A percentile compares a stretch with the other conserved stretches of the same genome.
phyloP scores from a whole-genome alignment of 2,888 invertebrate genomes.

The Lepetodrilus schrolli region DNA sequence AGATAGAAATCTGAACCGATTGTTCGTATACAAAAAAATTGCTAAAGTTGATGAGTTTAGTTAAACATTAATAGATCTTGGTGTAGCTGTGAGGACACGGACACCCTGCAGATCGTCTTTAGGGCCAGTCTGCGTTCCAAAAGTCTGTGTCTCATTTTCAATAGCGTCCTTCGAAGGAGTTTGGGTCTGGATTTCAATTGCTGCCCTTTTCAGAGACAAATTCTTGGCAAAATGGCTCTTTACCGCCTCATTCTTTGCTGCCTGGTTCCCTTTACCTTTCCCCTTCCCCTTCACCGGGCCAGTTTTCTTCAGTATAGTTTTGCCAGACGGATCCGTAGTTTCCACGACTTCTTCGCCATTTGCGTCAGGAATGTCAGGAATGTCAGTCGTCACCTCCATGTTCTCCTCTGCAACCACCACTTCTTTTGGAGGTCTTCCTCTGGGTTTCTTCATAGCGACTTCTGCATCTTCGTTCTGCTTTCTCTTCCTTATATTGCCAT shows the following conservation, averaged over 20 bases:
- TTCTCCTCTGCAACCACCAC: background rate
- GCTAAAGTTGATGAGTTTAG: too few relatives aligned
- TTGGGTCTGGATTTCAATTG: background rate
- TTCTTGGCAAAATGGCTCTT: constrained; percentile 19
- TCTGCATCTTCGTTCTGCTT: background rate
- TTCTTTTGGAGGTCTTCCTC: background rate
- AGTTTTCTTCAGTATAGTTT: background rate
- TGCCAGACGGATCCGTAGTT: background rate
- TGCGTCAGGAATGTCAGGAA: background rate
- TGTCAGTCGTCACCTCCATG: background rate
- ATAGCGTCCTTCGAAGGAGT: background rate
- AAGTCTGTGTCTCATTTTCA: constrained; percentile 10
- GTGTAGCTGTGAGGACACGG: constrained; percentile 2
- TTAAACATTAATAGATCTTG: constrained; percentile 14
- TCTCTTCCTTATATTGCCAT: background rate
- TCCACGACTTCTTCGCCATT: background rate
- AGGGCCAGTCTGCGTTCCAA: background rate
- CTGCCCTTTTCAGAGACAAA: background rate
- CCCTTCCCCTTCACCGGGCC: background rate
- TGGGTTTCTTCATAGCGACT: background rate
- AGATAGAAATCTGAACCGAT: too few relatives aligned
- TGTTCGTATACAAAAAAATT: too few relatives aligned
- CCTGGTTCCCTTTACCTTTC: constrained; percentile 7
- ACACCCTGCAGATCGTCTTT: background rate
- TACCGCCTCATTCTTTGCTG: constrained; percentile 7